Conservation (phyloP, 2,888 invertebrate species). For the Unio pictorum region DNA sequence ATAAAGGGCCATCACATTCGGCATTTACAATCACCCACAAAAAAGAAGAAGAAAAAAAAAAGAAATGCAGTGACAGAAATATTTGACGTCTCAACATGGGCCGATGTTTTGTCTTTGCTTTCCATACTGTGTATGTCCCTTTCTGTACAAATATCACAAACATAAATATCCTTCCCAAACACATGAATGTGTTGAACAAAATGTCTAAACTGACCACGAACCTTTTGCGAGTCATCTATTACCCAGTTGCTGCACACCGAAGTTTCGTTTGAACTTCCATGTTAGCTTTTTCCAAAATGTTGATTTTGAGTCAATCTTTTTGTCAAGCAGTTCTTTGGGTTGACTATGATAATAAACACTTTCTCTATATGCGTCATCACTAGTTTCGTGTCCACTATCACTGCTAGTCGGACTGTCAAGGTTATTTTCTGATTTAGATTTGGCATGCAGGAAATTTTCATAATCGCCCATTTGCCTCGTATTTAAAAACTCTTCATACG, state of each 20-base stretch:
- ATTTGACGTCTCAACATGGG: too few relatives aligned
- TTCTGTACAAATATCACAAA: too few relatives aligned
- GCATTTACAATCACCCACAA: too few relatives aligned
- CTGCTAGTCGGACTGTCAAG: constrained; percentile 36
- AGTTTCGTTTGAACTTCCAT: constrained; percentile 38
- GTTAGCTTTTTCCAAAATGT: constrained; percentile 45
- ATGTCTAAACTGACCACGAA: too few relatives aligned
- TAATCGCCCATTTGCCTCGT: constrained; percentile 19
- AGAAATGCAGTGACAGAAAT: too few relatives aligned
- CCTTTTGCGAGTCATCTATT: constrained; percentile 3
- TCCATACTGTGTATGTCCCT: too few relatives aligned
- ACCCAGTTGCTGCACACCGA: constrained; percentile 6
- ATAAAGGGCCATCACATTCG: too few relatives aligned
- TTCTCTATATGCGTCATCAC: constrained; percentile 14
- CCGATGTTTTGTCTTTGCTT: too few relatives aligned
- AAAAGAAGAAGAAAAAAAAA: too few relatives aligned
- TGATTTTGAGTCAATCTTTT: constrained; percentile 21
- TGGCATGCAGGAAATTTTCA: too few relatives aligned
- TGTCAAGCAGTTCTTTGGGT: constrained; percentile 36
- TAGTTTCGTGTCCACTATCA: constrained; percentile 32
- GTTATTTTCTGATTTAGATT: not conserved
- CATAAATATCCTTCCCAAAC: too few relatives aligned
- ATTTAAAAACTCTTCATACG: constrained; percentile 44
- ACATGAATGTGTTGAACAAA: too few relatives aligned
- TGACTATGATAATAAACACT: constrained; percentile 35